phyloP scores from a whole-genome alignment of 2,888 invertebrate genomes.

The Athalia circularis region DNA sequence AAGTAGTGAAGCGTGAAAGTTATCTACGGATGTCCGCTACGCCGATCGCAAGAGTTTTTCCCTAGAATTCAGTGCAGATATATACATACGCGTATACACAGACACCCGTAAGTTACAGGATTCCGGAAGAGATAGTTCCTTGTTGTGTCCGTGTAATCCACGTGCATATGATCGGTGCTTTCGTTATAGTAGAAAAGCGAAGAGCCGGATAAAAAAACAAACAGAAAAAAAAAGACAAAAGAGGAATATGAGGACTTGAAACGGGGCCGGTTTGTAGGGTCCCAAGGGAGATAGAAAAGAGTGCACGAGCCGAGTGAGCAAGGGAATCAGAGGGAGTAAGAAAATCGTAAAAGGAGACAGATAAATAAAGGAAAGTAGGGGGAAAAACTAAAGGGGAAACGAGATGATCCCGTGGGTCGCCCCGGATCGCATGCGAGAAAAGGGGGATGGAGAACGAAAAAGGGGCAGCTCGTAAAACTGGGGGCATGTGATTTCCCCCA shows the following conservation, averaged over 20 bases:
- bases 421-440: slow-evolving; percentile 12
- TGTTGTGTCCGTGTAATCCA: not conserved
- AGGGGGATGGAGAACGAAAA: not conserved
- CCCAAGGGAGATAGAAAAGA: not conserved
- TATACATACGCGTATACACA: no score
- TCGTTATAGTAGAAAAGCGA: not conserved
- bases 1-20: no score
- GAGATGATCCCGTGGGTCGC: slow-evolving; percentile 17
- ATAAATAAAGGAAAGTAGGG: not conserved
- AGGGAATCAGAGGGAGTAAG: not conserved
- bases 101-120: no score
- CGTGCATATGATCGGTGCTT: not conserved
- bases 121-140: no score
- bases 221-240: not conserved
- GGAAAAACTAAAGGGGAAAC: slow-evolving; percentile 2
- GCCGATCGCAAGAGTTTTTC: no score
- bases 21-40: no score
- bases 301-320: not conserved
- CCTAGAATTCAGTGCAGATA: no score
- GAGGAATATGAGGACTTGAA: not conserved
- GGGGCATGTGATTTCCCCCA: slow-evolving; percentile 71
- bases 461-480: slow-evolving; percentile 65
- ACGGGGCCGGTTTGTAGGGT: not conserved
- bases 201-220: not conserved
- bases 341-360: not conserved